Base-by-base conservation (phyloP, 2,113 vertebrate genomes). In the Sula dactylatra region DNA sequence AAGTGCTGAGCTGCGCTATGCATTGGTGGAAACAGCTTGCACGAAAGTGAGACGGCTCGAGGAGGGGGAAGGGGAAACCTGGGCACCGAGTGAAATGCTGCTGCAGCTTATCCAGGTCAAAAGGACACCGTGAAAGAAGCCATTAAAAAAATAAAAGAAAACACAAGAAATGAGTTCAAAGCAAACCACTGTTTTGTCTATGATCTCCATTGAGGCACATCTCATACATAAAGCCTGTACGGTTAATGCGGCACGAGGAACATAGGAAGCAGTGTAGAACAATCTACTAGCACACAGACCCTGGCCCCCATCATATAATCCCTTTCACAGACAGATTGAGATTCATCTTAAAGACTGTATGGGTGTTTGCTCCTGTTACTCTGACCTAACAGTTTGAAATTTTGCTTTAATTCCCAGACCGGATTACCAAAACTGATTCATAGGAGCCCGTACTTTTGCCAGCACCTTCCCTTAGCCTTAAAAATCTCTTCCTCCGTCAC, bases 1-100 rank as follows among this genome's bases (percentile, higher is more conserved):
- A 96, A 93, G 69, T 93, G 94, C 95, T 96, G 94, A 97, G 77
- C 29, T 94, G 73, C 20, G 5, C 77, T 94, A 27, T 26, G 45
- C 42, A 21, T 64, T 83, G 90, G 86, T 90, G 49, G 47, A 80
- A 76, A 90, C 16, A 88, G 78, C 78, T 86, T 80, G 32, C n/a
- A 91, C 29, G 66, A 65, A 81, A 88, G 69, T 34, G 61, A 93
- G 82, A 94, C 0, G 9, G 47, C 66, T 92, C 8, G 3, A 87
- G 61, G 52, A 91, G 20, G 5, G 55, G 42, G 34, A 79, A 90
- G 32, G 47, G 64, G 50, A 88, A 93, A 90, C 27, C 42, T 93
- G 78, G 78, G 91, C 77, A 88, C 49, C 4, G 5, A 49, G 52
- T 87, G 50, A 95, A 97, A 79, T 3, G 49, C 77, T 95, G 83